A percentile compares a stretch with the other conserved stretches of the same genome.
Evolutionary conservation across 2,888 invertebrate genomes (phyloP).

Genomic region (Tetranychus truncatus): DNA sequence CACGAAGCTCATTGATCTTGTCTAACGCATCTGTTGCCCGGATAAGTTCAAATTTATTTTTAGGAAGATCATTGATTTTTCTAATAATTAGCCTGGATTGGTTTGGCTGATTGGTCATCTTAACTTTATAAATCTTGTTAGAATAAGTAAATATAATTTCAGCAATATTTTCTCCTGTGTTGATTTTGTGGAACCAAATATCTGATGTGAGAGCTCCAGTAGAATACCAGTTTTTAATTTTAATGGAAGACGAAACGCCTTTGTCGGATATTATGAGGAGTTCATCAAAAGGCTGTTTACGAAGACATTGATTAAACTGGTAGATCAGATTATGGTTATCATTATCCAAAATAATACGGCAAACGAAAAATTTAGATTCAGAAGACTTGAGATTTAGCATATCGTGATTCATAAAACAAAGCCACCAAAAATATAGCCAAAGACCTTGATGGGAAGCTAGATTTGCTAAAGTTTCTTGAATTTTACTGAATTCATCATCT

Average conservation of each 20-base stretch:
- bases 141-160: not conserved
- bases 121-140: not conserved
- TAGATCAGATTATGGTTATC: not conserved
- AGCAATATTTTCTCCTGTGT: not conserved
- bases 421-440: not conserved
- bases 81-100: not conserved
- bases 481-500: not conserved
- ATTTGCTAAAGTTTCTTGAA: not conserved
- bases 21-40: not conserved
- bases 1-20: not conserved
- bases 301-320: not conserved
- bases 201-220: not conserved
- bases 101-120: not conserved
- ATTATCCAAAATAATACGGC: not conserved
- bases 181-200: not conserved
- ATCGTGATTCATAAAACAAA: not conserved
- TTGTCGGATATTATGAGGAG: not conserved
- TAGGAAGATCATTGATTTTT: not conserved
- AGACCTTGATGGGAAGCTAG: not conserved
- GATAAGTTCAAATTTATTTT: not conserved
- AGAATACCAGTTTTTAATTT: not conserved
- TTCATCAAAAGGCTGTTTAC: not conserved
- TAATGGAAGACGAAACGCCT: not conserved
- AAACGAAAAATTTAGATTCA: not conserved
- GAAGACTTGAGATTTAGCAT: not conserved